Evolutionary conservation across 2,113 vertebrate genomes (phyloP), one percentile per base, ranked within the genome.

Genomic region (Pholis gunnellus): DNA sequence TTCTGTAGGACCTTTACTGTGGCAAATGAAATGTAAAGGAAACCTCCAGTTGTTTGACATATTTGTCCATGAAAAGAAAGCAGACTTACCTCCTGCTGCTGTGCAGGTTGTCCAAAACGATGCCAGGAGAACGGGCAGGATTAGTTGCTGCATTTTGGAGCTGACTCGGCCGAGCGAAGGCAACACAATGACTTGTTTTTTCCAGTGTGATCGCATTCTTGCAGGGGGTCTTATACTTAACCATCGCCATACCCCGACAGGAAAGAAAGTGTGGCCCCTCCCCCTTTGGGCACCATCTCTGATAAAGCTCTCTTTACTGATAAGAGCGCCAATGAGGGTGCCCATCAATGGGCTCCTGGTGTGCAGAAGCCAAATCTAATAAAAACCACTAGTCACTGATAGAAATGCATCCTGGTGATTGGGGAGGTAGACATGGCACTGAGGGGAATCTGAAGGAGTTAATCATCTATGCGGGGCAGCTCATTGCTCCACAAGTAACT

Each of bases 191-290:
- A 73, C 72, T 82, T 67, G 76, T 40, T 88, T 82, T 66, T 3
- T 0, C 71, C 74, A 85, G 76, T 88, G 75, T 89, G 91, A 90
- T 93, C 82, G 87, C 86, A 93, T 90, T 93, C 91, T 91, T 94
- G 79, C 87, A 80, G 90, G 89, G 89, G 83, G 78, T 92, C 92
- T 93, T 88, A 90, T 94, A 94, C 91, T 91, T 91, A 93, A 94
- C 93, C 87, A 95, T 95, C 90, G 90, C 38, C 88, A 82, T 70
- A 75, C 72, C 78, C 65, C 73, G 50, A 86, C 84, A 76, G 90
- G 84, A 89, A 86, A 89, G 77, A 76, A 64, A 59, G 79, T 20
- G 75, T 88, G 83, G 92, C 93, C 91, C 93, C 94, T 90, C 94
- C 94, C 88, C 87, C 59, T 84, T 78, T 20, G 36, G 71, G 78